phyloP scores from a whole-genome alignment of 2,888 invertebrate species.

The Tanypteryx hageni region DNA sequence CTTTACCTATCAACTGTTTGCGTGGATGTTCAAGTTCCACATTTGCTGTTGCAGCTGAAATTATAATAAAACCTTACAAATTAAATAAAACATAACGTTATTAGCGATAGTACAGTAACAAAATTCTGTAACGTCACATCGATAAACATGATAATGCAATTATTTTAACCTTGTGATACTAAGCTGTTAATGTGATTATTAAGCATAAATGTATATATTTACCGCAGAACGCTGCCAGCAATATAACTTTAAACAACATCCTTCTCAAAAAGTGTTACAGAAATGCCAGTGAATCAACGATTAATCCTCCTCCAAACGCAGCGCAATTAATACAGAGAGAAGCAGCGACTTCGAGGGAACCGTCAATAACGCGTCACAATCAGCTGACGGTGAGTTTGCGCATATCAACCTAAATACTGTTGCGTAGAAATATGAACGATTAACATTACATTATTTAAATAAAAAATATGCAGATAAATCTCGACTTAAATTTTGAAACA shows the following conservation, averaged over 20 bases:
- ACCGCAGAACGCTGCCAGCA: constrained; percentile 53
- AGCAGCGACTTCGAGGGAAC: neutral
- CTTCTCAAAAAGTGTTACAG: neutral
- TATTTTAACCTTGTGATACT: neutral
- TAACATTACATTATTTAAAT: too few relatives aligned
- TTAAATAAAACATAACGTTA: neutral
- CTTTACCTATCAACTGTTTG: constrained; percentile 24
- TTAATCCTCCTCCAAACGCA: neutral
- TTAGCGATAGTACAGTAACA: neutral
- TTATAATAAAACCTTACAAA: neutral
- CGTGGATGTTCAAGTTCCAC: too few relatives aligned
- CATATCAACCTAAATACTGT: neutral
- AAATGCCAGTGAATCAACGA: neutral
- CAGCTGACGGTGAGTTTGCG: constrained; percentile 64
- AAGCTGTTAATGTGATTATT: neutral
- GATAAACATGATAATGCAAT: constrained; percentile 14
- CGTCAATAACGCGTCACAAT: constrained; percentile 51
- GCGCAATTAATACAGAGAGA: constrained; percentile 38
- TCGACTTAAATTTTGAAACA: too few relatives aligned
- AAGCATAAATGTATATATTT: neutral
- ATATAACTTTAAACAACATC: constrained; percentile 3
- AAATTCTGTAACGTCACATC: neutral
- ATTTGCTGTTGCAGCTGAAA: constrained; percentile 12
- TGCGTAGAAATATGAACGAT: neutral
- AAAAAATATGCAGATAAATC: too few relatives aligned